These are phyloP conservation scores for Athalia cordata DNA, from an alignment of 2,888 invertebrate species.

Conservation along the genomic window DNA sequence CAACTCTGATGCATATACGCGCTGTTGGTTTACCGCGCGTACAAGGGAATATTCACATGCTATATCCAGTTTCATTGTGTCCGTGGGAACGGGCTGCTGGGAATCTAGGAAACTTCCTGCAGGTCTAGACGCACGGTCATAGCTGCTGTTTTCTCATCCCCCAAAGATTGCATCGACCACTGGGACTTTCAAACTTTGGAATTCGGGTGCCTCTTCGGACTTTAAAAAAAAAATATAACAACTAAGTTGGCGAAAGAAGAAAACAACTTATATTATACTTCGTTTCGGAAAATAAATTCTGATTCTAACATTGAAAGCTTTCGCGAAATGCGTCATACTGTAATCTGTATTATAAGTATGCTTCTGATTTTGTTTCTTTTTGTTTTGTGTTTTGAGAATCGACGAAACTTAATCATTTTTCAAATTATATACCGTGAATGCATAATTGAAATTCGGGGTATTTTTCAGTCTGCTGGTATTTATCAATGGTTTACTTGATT, in stretches of 20 bases:
- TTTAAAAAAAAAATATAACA: neutral
- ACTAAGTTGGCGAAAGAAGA: neutral
- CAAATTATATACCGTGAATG: too few species aligned
- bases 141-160: neutral
- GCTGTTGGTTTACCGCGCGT: slow-evolving; percentile 13
- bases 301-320: too few species aligned
- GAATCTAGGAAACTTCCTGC: slow-evolving; percentile 33
- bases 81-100: slow-evolving; percentile 21
- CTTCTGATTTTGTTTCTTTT: too few species aligned
- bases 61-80: slow-evolving; percentile 35
- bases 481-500: too few species aligned
- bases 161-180: slow-evolving; percentile 13
- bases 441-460: too few species aligned
- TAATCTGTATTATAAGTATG: too few species aligned
- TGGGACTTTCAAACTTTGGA: slow-evolving; percentile 11
- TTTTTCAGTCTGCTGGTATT: too few species aligned
- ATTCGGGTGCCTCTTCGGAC: neutral
- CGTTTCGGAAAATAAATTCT: too few species aligned
- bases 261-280: neutral
- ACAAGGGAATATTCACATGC: slow-evolving; percentile 19
- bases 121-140: slow-evolving; percentile 7
- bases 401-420: too few species aligned
- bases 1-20: neutral
- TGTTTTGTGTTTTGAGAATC: too few species aligned
- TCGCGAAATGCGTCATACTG: too few species aligned